A percentile compares a stretch with the other conserved stretches of the same genome.
Conservation (phyloP, 2,113 vertebrate genomes). For the Nicator chloris region DNA sequence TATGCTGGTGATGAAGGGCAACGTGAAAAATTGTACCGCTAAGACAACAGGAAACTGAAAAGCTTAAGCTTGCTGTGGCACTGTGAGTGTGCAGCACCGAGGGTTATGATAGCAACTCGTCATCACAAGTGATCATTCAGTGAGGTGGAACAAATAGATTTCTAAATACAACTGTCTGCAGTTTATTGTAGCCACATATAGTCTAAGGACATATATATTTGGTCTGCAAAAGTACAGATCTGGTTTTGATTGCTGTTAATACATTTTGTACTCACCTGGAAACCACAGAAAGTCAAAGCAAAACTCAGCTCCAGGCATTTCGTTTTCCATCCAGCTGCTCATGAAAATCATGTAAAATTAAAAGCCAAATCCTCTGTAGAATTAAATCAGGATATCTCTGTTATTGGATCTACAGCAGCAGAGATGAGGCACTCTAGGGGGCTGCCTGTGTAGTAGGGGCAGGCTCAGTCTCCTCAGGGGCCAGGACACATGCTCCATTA, state of each 20-base stretch:
- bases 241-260: background rate
- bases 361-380: background rate
- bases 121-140: background rate
- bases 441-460: background rate
- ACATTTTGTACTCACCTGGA: background rate
- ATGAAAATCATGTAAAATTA: background rate
- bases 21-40: background rate
- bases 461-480: background rate
- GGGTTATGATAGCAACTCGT: background rate
- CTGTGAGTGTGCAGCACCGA: background rate
- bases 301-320: background rate
- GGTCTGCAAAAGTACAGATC: background rate
- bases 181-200: background rate
- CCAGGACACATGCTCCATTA: accelerated
- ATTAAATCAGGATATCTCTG: background rate
- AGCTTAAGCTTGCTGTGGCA: background rate
- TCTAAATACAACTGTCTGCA: background rate
- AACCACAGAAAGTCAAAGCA: background rate
- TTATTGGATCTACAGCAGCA: background rate
- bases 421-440: background rate
- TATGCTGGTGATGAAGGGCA: background rate
- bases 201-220: background rate
- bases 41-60: background rate
- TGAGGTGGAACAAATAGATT: background rate
- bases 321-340: background rate